Base-by-base conservation (phyloP, 2,113 vertebrate genomes). In the Ammodytes dubius region DNA sequence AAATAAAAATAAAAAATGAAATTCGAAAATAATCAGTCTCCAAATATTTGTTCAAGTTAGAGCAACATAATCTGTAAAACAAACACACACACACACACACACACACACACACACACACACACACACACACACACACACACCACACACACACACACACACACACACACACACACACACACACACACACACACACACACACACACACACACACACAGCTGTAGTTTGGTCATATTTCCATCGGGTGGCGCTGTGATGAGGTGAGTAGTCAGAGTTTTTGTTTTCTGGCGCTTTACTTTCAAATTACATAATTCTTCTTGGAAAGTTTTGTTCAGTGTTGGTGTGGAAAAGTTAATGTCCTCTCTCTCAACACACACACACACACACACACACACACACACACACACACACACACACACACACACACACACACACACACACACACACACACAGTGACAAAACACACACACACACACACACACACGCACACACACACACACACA, bases 301-400 rank as follows among this genome's bases (percentile, higher is more conserved):
- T 93, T 90, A 85, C 91, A 92, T 91, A 88, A 92, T 81, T 84
- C 86, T 46, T 92, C 86, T 50, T 92, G 92, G 91, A 93, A 94
- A 89, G 77, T 88, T 93, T 91, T 89, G 84, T 89, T 91, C 88
- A 88, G 82, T 88, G 77, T 57, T 88, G 87, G 84, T 87, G 88
- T 82, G 89, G 91, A 94, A 92, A 93, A 85, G 67, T 88, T 74
- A 90, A 92, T 89, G 47, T 70, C 52, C 54, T 77, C 79, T 84
- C 64, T 73, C 81, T 87, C 19, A 56, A 79, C 7, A 6, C 35
- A 65, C 68, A 76, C 27, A 27, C 27, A 27, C 27, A 27, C 27
- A 27, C 27, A 27, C 27, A 27, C 27, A 27, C 27, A 27, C 27
- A 27, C 27, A 27, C 27, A 27, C 27, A 27, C 27, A 27, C 27